Conservation (phyloP, 2,888 invertebrate species). For the Synanthedon vespiformis region DNA sequence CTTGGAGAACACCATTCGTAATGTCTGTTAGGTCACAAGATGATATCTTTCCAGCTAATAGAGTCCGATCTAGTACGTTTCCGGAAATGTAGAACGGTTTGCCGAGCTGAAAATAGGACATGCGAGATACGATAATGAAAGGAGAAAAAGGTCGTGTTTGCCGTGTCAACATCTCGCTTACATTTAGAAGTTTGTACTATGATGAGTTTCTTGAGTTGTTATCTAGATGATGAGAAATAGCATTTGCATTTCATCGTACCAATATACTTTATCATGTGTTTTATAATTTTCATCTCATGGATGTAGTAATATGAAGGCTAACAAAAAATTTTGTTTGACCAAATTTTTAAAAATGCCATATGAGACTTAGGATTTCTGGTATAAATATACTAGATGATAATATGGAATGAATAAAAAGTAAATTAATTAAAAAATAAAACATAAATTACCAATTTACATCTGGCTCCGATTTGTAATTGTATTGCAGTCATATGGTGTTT, state of each 20-base stretch:
- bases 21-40: constrained; percentile 20
- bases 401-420: too few relatives aligned
- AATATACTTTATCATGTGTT: too few relatives aligned
- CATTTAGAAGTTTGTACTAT: neutral
- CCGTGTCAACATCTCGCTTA: neutral
- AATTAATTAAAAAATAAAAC: too few relatives aligned
- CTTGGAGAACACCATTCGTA: constrained; percentile 19
- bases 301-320: too few relatives aligned
- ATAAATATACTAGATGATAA: too few relatives aligned
- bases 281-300: too few relatives aligned
- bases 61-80: constrained; percentile 15
- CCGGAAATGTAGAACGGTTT: constrained; percentile 27
- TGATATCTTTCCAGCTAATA: constrained; percentile 10
- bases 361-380: too few relatives aligned
- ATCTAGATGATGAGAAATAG: too few relatives aligned
- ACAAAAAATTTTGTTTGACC: too few relatives aligned
- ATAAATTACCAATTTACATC: constrained; percentile 20
- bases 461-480: constrained; percentile 20
- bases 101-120: constrained; percentile 12
- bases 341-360: too few relatives aligned
- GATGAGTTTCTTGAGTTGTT: too few relatives aligned
- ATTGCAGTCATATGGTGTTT: constrained; percentile 15
- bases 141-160: neutral
- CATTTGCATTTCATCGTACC: too few relatives aligned
- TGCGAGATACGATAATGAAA: neutral